Percentiles rank a stretch among this genome's conserved stretches.
phyloP scores from a whole-genome alignment of 1,140 invertebrate species.

The Drosophila melanica region DNA sequence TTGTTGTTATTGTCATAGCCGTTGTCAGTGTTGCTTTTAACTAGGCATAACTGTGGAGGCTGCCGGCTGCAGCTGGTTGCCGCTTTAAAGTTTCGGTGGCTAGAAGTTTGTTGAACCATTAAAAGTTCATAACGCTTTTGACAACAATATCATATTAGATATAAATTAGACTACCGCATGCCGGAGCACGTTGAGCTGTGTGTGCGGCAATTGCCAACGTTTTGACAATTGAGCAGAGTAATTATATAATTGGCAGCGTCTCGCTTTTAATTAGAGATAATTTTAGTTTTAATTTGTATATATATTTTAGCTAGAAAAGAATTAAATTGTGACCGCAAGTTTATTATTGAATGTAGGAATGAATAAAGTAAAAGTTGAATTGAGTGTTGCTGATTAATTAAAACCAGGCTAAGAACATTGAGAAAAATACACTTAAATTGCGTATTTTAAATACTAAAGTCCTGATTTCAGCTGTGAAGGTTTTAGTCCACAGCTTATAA shows the following conservation, averaged over 20 bases:
- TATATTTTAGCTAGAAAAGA: too few species aligned
- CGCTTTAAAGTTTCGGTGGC: constrained; percentile 66
- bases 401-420: too few species aligned
- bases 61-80: constrained; percentile 13
- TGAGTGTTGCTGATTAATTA: too few species aligned
- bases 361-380: too few species aligned
- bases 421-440: too few species aligned
- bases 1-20: constrained; percentile 16
- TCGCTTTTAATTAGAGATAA: neutral
- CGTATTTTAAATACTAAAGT: too few species aligned
- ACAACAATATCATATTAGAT: constrained; percentile 26
- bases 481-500: too few species aligned
- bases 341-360: too few species aligned
- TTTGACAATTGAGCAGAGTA: neutral
- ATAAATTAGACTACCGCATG: neutral
- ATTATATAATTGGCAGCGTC: neutral
- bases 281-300: neutral
- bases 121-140: constrained; percentile 47
- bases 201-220: constrained; percentile 1
- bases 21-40: constrained; percentile 9
- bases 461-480: too few species aligned
- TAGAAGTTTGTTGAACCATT: constrained; percentile 62
- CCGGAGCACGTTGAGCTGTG: too few species aligned
- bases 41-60: constrained; percentile 8
- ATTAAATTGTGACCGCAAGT: too few species aligned